phyloP scores from a whole-genome alignment of 2,113 vertebrate genomes.

The Phylloscopus trochilus region DNA sequence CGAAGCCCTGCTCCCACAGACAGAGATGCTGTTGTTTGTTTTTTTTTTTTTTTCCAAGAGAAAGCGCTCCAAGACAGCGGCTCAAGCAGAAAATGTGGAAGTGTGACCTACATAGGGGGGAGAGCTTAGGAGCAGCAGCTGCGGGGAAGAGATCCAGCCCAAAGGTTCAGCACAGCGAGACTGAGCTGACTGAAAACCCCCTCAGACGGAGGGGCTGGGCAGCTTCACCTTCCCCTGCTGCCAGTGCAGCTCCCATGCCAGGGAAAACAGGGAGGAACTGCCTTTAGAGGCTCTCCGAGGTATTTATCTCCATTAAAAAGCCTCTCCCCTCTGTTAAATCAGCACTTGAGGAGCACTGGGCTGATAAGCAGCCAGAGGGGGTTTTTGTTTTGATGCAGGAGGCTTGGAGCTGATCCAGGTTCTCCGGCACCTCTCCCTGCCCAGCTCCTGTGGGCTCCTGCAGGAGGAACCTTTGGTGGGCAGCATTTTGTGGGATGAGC shows the following conservation, averaged over 20 bases:
- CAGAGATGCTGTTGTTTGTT: too few species aligned
- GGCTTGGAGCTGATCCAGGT: not conserved
- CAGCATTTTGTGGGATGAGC: rapidly evolving
- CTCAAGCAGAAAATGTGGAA: slow-evolving; percentile 36
- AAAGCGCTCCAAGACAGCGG: not conserved
- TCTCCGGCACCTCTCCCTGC: not conserved
- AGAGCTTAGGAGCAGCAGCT: slow-evolving; percentile 31
- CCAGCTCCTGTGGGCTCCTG: not conserved
- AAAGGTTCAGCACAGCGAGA: slow-evolving; percentile 40
- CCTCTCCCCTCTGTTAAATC: not conserved
- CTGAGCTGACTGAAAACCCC: not conserved
- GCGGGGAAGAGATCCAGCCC: slow-evolving; percentile 23
- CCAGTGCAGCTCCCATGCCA: not conserved
- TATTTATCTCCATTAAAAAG: slow-evolving; percentile 6
- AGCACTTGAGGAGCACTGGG: not conserved
- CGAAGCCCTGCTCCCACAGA: not conserved
- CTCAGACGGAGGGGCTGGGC: not conserved
- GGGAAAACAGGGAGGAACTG: rapidly evolving
- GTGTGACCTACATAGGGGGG: slow-evolving; percentile 72
- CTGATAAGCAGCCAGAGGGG: not conserved
- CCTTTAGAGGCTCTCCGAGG: not conserved
- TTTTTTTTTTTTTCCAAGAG: not conserved
- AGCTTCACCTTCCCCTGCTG: not conserved
- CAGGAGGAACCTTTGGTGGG: not conserved
- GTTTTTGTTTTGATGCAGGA: not conserved